Conservation (phyloP, 1,140 invertebrate genomes). For the Pararge aegeria region DNA sequence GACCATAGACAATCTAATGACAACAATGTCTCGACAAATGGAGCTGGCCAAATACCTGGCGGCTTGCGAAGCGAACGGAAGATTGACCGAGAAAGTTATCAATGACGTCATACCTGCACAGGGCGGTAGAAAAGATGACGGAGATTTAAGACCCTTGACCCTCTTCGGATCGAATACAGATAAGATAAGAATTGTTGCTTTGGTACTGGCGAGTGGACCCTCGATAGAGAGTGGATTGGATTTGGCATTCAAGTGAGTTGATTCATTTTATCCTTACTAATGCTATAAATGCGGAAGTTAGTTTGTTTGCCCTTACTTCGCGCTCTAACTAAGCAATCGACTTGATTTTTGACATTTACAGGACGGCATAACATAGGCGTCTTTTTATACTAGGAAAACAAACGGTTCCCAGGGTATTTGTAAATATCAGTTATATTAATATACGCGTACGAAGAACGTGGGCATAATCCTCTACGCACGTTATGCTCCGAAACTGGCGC, state of each 20-base stretch:
- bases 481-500: too few relatives aligned
- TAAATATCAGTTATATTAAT: too few relatives aligned
- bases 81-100: conserved; percentile 56
- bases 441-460: too few relatives aligned
- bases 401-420: too few relatives aligned
- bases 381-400: too few relatives aligned
- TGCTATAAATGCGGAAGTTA: background rate
- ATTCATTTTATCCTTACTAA: background rate
- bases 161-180: conserved; percentile 84
- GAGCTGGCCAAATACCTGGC: conserved; percentile 85
- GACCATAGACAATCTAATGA: conserved; percentile 85
- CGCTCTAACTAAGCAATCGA: too few relatives aligned
- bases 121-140: conserved; percentile 54
- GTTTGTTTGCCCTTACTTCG: too few relatives aligned
- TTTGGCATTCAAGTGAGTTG: conserved; percentile 82
- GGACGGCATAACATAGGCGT: too few relatives aligned
- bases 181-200: conserved; percentile 83
- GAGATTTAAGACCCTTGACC: conserved; percentile 80
- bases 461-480: too few relatives aligned
- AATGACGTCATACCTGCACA: conserved; percentile 57
- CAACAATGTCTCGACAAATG: conserved; percentile 84
- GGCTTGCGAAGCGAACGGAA: conserved; percentile 80
- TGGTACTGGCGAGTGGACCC: conserved; percentile 82
- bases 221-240: conserved; percentile 85
- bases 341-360: too few relatives aligned